Base-by-base conservation (phyloP, 2,888 invertebrate genomes). In the Caenorhabditis macrosperma region DNA sequence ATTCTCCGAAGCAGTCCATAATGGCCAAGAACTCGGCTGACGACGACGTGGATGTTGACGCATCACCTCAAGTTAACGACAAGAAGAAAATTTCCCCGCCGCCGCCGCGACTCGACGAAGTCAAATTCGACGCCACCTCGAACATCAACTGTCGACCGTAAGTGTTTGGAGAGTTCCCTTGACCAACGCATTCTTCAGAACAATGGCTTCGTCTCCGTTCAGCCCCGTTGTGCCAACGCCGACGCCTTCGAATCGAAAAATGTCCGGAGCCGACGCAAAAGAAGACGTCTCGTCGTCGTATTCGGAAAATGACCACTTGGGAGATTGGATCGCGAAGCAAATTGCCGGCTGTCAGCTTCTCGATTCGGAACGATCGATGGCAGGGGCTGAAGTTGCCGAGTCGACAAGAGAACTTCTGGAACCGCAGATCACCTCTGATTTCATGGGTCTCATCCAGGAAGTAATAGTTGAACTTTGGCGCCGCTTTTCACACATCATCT, bases 11-110 rank as follows among this genome's bases (percentile, higher is more conserved):
- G 22, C 71, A 52, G n/a, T 46, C 28, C 41, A n/a, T 63, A n/a
- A n/a, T n/a, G n/a, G n/a, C n/a, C n/a, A n/a, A n/a, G 71, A 72
- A 46, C 35, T 72, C 71, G 15, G 61, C 61, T 46, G 71, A 72
- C 28, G 68, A 69, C 17, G 41, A 41, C 6, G 26, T 44, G n/a
- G 35, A 9, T 7, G 38, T 28, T 9, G 5, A 30, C 20, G 38
- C 0, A 44, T 9, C 9, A n/a, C 22, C 48, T 30, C 44, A 48
- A 30, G 46, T 57, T 22, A 24, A 20, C 15, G 9, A 22, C 5
- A 30, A 26, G 30, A 30, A 44, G 35, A 35, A 48, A 2, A 30
- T 33, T 15, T 48, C 52, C 35, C 15, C 60, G 55, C 17, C 35
- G 57, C 38, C 38, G 2, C 57, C 24, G 38, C 22, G 28, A 41